Evolutionary conservation across 2,888 invertebrate species (phyloP).

Genomic region (Panorpa germanica): DNA sequence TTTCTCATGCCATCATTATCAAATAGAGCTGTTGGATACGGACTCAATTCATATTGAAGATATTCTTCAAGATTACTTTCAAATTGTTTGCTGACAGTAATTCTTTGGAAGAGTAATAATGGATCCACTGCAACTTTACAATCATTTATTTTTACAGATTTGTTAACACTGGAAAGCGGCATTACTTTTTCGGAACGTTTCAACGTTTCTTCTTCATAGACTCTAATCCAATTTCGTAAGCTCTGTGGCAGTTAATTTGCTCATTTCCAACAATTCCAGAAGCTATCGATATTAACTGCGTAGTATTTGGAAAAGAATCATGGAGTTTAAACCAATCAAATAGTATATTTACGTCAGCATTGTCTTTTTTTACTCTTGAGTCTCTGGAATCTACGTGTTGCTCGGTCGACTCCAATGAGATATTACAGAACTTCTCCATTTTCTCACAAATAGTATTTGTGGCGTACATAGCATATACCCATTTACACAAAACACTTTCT

Average conservation of each 20-base stretch:
- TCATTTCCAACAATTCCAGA: constrained; percentile 15
- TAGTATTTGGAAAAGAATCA: constrained; percentile 13
- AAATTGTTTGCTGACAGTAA: constrained; percentile 13
- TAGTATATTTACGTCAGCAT: constrained; percentile 13
- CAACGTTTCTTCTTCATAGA: constrained; percentile 13
- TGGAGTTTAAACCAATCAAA: constrained; percentile 13
- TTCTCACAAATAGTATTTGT: no score
- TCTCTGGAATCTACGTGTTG: constrained; percentile 18
- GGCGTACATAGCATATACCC: no score
- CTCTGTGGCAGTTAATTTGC: constrained; percentile 14
- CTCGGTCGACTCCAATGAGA: constrained; percentile 16
- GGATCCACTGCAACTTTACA: constrained; percentile 6
- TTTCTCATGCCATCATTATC: constrained; percentile 14
- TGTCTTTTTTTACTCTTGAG: constrained; percentile 16
- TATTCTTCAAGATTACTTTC: constrained; percentile 10
- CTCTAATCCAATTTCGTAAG: constrained; percentile 12
- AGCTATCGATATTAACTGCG: constrained; percentile 13
- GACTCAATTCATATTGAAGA: constrained; percentile 13
- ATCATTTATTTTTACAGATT: constrained; percentile 11
- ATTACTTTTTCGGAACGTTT: no score
- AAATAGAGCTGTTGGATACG: constrained; percentile 12
- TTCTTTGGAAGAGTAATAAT: constrained; percentile 13
- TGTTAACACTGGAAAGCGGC: constrained; percentile 13
- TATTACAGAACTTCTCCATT: constrained; percentile 12
- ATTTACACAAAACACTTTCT: no score